Percentiles rank a stretch among this genome's conserved stretches.
phyloP scores from a whole-genome alignment of 1,140 invertebrate genomes.

The Cydia fagiglandana region DNA sequence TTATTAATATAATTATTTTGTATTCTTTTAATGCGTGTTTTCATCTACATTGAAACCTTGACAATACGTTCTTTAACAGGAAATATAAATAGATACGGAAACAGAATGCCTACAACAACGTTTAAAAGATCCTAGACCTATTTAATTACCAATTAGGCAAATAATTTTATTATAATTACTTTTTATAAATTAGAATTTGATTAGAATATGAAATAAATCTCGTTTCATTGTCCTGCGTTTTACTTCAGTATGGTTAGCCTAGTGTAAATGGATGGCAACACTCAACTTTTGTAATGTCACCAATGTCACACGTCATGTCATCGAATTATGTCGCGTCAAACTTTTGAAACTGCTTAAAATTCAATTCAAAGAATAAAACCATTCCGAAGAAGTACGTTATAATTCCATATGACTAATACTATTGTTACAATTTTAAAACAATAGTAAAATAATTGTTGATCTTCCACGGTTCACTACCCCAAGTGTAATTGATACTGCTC shows the following conservation, averaged over 20 bases:
- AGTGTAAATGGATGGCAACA: background rate
- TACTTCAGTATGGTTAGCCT: background rate
- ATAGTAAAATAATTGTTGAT: background rate
- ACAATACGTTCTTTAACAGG: no score
- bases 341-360: constrained; percentile 27
- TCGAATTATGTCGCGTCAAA: constrained; percentile 21
- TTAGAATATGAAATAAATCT: background rate
- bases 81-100: constrained; percentile 18
- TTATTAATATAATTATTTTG: background rate
- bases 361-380: constrained; percentile 6
- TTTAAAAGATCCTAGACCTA: background rate
- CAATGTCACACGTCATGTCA: constrained; percentile 30
- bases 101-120: background rate
- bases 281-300: constrained; percentile 27
- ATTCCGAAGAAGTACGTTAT: background rate
- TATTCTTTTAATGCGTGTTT: background rate
- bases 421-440: background rate
- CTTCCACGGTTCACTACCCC: background rate
- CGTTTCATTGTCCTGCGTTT: background rate
- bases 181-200: background rate
- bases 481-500: constrained; percentile 27
- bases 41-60: constrained; percentile 3
- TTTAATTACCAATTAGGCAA: background rate
- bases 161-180: no score
- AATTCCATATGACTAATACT: background rate